Evolutionary conservation across 2,113 vertebrate genomes (phyloP), one percentile per base, ranked within the genome.

Genomic region (Laterallus jamaicensis): DNA sequence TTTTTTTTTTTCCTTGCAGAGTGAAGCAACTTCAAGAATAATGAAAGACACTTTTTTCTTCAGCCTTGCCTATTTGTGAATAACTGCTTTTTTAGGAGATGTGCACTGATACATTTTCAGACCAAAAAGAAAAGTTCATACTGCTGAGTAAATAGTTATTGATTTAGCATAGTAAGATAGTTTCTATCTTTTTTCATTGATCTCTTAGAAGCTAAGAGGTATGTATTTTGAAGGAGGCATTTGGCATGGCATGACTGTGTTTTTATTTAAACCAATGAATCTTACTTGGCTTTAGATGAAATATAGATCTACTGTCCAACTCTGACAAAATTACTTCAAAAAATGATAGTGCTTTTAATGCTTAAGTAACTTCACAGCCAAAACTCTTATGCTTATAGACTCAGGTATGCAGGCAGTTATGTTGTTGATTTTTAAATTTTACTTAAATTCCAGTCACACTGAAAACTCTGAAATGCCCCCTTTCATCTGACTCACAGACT

Each of bases 121-220:
- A 49, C 35, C 16, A 47, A 74, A 90, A 90, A 80, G 29, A 73
- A 68, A 28, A 78, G 52, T 91, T 90, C 63, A 28, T 58, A 29
- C 32, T 67, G 31, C 25, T 90, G 44, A 80, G 40, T 83, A 92
- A 95, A 90, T 66, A 85, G 58, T 15, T 93, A 93, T 88, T 93
- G 95, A 83, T 90, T 88, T 83, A 70, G 11, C n/a, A 32, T 50
- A 70, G 28, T 50, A 74, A 84, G 32, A 87, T 56, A 59, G 24
- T 66, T 82, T 56, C 70, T 79, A n/a, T 58, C 47, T 11, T 70
- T 88, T 85, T 62, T 79, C 60, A 47, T 39, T 79, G 70, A 69
- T 12, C 6, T 62, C 62, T 64, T 88, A 55, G 68, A 95, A 93
- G 50, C 26, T 80, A 35, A 95, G 44, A 76, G 4, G 24, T 42